phyloP scores from a whole-genome alignment of 2,888 invertebrate species.

The Platycheirus rosarum region DNA sequence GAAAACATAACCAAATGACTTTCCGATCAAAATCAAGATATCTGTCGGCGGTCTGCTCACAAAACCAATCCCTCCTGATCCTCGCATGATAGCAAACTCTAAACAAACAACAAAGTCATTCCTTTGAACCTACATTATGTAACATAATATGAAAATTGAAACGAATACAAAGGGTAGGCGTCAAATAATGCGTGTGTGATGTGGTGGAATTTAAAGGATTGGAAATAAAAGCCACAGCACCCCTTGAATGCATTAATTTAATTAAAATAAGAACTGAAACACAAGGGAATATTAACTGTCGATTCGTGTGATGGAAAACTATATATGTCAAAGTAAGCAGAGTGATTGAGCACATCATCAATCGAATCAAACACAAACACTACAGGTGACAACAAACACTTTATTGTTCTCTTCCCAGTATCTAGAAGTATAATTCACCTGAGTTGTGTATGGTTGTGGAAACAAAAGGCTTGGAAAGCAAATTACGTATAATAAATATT shows the following conservation, averaged over 20 bases:
- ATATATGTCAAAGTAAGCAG: conserved; percentile 36
- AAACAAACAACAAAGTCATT: conserved; percentile 17
- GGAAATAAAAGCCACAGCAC: conserved; percentile 35
- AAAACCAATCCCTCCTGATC: conserved; percentile 18
- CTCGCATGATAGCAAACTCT: conserved; percentile 27
- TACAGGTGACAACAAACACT: conserved; percentile 10
- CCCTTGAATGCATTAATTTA: conserved; percentile 44
- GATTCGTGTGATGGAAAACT: conserved; percentile 1
- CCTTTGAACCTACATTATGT: conserved; percentile 12
- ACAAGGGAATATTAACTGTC: background rate
- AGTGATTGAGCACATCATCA: conserved; percentile 36
- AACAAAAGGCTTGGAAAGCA: conserved; percentile 21
- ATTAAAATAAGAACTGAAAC: conserved; percentile 15
- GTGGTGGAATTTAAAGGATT: too few species aligned
- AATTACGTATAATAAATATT: conserved; percentile 23
- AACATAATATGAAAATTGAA: conserved; percentile 22
- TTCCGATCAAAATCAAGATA: too few species aligned
- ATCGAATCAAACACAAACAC: conserved; percentile 16
- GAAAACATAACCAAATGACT: too few species aligned
- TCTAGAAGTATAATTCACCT: background rate
- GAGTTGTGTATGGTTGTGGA: conserved; percentile 1
- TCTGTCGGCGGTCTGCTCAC: too few species aligned
- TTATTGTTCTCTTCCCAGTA: conserved; percentile 8
- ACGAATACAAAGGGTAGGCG: conserved; percentile 13
- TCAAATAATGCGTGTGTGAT: conserved; percentile 14